Percentiles rank a stretch among this genome's conserved stretches.
phyloP scores from a whole-genome alignment of 2,113 vertebrate species.

The Cyprinodon brontotheroides region DNA sequence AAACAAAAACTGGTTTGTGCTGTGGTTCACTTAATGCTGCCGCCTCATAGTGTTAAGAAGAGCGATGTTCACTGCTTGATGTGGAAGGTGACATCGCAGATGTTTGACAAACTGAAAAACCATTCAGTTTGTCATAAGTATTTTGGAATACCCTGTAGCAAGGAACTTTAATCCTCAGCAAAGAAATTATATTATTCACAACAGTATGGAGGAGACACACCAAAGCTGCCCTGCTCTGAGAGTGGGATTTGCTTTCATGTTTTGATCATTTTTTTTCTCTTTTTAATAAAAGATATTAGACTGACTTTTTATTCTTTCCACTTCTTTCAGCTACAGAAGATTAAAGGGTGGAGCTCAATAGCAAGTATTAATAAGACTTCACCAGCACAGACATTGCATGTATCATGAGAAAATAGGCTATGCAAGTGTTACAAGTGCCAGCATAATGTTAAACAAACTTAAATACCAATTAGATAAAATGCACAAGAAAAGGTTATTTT shows the following conservation, averaged over 20 bases:
- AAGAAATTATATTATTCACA: constrained; percentile 72
- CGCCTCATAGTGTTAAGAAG: constrained; percentile 61
- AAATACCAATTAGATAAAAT: constrained; percentile 23
- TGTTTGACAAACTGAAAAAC: constrained; percentile 71
- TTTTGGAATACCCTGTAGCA: constrained; percentile 71
- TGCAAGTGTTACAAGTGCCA: constrained; percentile 43
- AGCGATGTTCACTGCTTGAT: constrained; percentile 67
- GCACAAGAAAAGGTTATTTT: neutral
- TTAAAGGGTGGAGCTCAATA: constrained; percentile 43
- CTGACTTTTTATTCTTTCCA: constrained; percentile 51
- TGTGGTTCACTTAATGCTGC: constrained; percentile 57
- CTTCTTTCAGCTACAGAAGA: constrained; percentile 58
- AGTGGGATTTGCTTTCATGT: constrained; percentile 41
- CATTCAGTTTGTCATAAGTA: constrained; percentile 63
- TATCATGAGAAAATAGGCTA: constrained; percentile 46
- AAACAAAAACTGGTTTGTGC: constrained; percentile 74
- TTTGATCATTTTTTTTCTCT: constrained; percentile 45
- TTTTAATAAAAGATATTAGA: constrained; percentile 58
- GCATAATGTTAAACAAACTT: constrained; percentile 49
- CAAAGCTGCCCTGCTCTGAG: constrained; percentile 59
- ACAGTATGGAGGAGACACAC: constrained; percentile 58
- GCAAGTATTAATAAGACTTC: constrained; percentile 57
- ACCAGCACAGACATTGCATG: constrained; percentile 56
- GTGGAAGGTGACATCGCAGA: constrained; percentile 64
- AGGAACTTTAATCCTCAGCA: constrained; percentile 68